A percentile compares a stretch with the other conserved stretches of the same genome.
These are phyloP conservation scores for Megaleporinus macrocephalus DNA, from an alignment of 2,113 vertebrate species.

Conservation along the genomic window DNA sequence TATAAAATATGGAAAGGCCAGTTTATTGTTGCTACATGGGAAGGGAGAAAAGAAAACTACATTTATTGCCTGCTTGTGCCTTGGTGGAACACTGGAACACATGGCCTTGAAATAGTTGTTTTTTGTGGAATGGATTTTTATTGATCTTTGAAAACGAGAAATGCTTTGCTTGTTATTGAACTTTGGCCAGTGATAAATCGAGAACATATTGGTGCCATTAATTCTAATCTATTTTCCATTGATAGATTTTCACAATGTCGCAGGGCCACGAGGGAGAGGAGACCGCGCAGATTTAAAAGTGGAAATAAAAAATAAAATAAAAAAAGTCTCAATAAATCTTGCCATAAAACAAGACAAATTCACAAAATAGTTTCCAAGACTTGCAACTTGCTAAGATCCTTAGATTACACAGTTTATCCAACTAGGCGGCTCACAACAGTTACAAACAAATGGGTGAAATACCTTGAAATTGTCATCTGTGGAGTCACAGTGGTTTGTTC, in stretches of 20 bases:
- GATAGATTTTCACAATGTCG: slow-evolving; percentile 1
- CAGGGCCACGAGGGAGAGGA: neutral
- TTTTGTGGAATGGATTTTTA: slow-evolving; percentile 18
- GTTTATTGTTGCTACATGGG: slow-evolving; percentile 31
- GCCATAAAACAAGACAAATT: neutral
- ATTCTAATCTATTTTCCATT: slow-evolving; percentile 6
- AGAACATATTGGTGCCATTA: slow-evolving; percentile 1
- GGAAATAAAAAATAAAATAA: neutral
- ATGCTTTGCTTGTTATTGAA: neutral
- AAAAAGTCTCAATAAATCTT: slow-evolving; percentile 1
- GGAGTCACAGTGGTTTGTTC: slow-evolving; percentile 58
- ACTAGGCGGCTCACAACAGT: slow-evolving; percentile 34
- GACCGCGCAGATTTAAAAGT: neutral
- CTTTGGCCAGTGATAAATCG: neutral
- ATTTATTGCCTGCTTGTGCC: slow-evolving; percentile 7
- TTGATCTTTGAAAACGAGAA: slow-evolving; percentile 16
- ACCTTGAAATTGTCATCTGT: slow-evolving; percentile 63
- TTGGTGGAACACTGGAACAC: neutral
- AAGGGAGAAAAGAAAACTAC: neutral
- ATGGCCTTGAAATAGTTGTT: neutral
- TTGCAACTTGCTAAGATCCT: neutral
- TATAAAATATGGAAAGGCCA: slow-evolving; percentile 27
- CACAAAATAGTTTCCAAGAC: neutral
- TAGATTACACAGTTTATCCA: slow-evolving; percentile 11
- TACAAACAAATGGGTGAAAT: slow-evolving; percentile 38